Evolutionary conservation across 2,113 vertebrate species (phyloP).

Genomic region (Hirundichthys speculiger): DNA sequence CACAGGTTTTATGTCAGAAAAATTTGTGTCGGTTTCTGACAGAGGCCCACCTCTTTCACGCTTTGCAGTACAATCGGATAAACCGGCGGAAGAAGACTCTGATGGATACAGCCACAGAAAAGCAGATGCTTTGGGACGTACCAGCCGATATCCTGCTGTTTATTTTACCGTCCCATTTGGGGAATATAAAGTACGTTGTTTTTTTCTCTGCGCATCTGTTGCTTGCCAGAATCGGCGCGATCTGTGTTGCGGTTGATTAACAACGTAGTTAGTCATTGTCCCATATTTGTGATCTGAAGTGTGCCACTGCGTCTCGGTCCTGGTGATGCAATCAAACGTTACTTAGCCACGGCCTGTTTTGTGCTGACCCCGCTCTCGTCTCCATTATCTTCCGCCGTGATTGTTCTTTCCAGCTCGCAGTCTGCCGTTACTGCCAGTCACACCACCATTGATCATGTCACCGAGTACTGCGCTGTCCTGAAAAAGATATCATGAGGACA

Average conservation of each 20-base stretch:
- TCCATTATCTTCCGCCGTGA: not conserved
- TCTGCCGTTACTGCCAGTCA: conserved; percentile 40
- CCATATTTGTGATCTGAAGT: not conserved
- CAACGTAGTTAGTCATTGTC: not conserved
- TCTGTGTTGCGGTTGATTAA: not conserved
- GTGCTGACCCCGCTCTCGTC: conserved; percentile 31
- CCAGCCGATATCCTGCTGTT: not conserved
- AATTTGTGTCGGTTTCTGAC: conserved; percentile 60
- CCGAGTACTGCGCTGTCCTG: conserved; percentile 6
- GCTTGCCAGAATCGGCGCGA: not conserved
- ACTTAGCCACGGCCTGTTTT: not conserved
- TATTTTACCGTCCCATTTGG: not conserved
- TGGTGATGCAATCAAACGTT: conserved; percentile 1
- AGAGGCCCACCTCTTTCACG: conserved; percentile 33
- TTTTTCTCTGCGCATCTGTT: not conserved
- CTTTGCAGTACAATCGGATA: conserved; percentile 50
- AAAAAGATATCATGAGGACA: conserved; percentile 3
- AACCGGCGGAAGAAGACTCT: conserved; percentile 19
- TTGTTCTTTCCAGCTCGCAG: conserved; percentile 11
- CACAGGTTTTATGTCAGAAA: conserved; percentile 63
- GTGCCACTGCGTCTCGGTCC: not conserved
- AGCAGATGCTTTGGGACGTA: not conserved
- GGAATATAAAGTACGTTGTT: not conserved
- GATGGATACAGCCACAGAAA: conserved; percentile 7
- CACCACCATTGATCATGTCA: conserved; percentile 28